A percentile compares a stretch with the other conserved stretches of the same genome.
Evolutionary conservation across 2,113 vertebrate genomes (phyloP).

Genomic region (Oreochromis aureus): DNA sequence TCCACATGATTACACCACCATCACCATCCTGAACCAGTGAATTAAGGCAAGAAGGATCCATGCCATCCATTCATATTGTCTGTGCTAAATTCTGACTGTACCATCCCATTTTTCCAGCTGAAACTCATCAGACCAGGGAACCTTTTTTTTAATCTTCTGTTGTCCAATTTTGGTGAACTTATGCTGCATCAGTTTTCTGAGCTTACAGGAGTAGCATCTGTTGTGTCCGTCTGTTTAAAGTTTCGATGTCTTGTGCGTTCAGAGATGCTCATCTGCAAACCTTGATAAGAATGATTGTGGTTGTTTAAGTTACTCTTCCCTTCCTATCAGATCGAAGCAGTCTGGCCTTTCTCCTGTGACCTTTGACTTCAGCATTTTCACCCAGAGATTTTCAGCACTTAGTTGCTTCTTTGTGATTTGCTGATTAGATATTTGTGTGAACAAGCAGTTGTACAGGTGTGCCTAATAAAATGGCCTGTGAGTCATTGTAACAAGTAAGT

Average conservation of each 20-base stretch:
- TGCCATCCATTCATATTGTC: neutral
- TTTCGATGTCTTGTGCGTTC: neutral
- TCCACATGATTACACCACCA: neutral
- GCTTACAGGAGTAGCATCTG: neutral
- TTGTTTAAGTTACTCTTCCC: neutral
- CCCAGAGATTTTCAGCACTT: neutral
- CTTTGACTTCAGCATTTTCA: neutral
- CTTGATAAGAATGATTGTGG: neutral
- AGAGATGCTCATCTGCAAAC: neutral
- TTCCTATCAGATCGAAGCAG: neutral
- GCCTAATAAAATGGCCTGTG: neutral
- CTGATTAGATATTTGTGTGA: neutral
- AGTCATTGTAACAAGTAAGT: neutral
- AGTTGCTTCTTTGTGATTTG: neutral
- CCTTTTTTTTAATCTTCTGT: neutral
- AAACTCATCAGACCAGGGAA: neutral
- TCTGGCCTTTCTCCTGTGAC: neutral
- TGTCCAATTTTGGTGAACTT: rapidly evolving
- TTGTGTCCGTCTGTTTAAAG: neutral
- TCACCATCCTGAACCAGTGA: neutral
- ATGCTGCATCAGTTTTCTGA: neutral
- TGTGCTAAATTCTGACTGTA: neutral
- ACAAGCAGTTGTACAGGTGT: neutral
- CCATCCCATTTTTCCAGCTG: neutral
- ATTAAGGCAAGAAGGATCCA: neutral